Base-by-base conservation (phyloP, 2,797 vertebrate species). In the Eleutherodactylus coqui region DNA sequence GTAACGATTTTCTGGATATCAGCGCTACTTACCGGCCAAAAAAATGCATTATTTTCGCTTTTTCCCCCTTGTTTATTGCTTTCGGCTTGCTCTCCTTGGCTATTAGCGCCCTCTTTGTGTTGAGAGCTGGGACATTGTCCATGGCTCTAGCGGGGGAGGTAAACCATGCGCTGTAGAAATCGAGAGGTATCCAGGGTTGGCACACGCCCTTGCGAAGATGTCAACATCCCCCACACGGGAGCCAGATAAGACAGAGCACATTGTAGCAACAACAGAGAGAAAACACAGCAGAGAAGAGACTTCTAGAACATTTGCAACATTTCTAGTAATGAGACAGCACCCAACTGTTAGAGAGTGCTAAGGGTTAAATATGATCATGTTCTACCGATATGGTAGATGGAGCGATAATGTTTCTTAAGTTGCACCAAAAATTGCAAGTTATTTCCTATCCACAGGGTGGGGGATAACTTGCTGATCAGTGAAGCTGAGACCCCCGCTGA, bases 181-280 rank as follows among this genome's bases (percentile, higher is more conserved):
- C 77, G 82, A 85, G 88, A 87, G 89, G 90, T 85, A 90, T 77
- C 5, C 0, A 2, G 1, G 86, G 83, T 41, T 92, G 88, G 89
- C 91, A 89, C 64, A 0, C 13, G 83, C 86, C 87, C 89, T n/a
- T n/a, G 3, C 81, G 36, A 3, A 88, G 88, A 89, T 88, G 83
- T 19, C 21, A 76, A n/a, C 90, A 90, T 90, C 91, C 91, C 89
- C 87, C 89, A 84, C 47, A 29, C 70, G 86, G 88, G 89, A 89
- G 89, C 81, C 79, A 90, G 90, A 92, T 92, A 92, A 92, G 90
- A 87, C 45, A 77, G 86, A 89, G 84, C 79, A 47, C 89, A 90
- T 90, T 87, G 55, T 91, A 90, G 89, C 91, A 91, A 90, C 89
- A 90, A 88, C 88, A 51, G 70, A 51, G 72, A 47, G 76, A 80